A percentile compares a stretch with the other conserved stretches of the same genome.
phyloP scores from a whole-genome alignment of 2,888 invertebrate species.

The Noctua pronuba region DNA sequence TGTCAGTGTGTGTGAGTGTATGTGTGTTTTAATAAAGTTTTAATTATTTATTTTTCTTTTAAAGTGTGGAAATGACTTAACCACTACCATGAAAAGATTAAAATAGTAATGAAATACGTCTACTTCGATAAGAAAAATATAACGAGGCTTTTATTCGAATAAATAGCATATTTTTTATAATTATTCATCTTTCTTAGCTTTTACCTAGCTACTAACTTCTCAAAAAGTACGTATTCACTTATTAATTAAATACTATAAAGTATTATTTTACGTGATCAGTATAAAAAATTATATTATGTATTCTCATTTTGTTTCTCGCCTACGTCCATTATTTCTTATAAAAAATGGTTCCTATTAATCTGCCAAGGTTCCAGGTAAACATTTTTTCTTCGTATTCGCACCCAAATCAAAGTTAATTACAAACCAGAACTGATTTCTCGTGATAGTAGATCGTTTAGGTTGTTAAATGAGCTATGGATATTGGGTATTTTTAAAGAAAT shows the following conservation, averaged over 20 bases:
- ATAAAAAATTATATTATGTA: slow-evolving; percentile 16
- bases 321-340: slow-evolving; percentile 3
- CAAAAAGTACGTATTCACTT: background rate
- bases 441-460: slow-evolving; percentile 58
- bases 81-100: background rate
- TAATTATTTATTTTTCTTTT: too few species aligned
- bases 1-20: too few species aligned
- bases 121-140: background rate
- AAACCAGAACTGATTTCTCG: slow-evolving; percentile 52
- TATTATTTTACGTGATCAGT: slow-evolving; percentile 27
- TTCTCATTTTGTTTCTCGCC: slow-evolving; percentile 29
- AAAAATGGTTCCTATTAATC: slow-evolving; percentile 53
- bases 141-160: background rate
- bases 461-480: slow-evolving; percentile 50
- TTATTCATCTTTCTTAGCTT: background rate
- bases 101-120: background rate
- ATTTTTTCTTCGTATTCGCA: slow-evolving; percentile 64
- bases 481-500: slow-evolving; percentile 40
- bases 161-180: background rate
- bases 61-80: background rate
- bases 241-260: slow-evolving; percentile 34
- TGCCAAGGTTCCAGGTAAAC: slow-evolving; percentile 54
- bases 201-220: background rate
- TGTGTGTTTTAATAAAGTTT: too few species aligned
- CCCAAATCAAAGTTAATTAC: slow-evolving; percentile 68